phyloP scores from a whole-genome alignment of 2,888 invertebrate genomes.

The Torymus aiolomorphi region DNA sequence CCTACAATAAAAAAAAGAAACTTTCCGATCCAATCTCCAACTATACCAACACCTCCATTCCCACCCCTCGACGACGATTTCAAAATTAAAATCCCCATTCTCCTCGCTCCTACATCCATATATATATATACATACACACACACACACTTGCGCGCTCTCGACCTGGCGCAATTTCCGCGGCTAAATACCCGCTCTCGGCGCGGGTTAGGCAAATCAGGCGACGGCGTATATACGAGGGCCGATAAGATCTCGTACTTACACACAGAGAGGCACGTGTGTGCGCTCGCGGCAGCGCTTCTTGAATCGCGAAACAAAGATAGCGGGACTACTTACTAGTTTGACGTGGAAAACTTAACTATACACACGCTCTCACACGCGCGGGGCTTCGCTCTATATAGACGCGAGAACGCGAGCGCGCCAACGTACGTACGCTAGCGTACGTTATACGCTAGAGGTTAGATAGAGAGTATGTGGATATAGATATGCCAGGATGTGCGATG shows the following conservation, averaged over 20 bases:
- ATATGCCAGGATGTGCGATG: no score
- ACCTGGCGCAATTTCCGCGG: slow-evolving; percentile 46
- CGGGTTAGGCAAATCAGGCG: slow-evolving; percentile 38
- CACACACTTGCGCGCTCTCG: not conserved
- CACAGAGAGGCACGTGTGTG: not conserved
- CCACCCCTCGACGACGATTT: no score
- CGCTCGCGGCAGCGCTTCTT: slow-evolving; percentile 25
- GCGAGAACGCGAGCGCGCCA: not conserved
- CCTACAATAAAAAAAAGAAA: no score
- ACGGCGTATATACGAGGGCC: not conserved
- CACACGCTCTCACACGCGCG: not conserved
- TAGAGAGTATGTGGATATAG: no score
- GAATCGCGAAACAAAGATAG: slow-evolving; percentile 48
- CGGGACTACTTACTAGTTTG: slow-evolving; percentile 35
- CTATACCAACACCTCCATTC: no score
- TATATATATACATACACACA: no score
- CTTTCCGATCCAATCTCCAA: no score
- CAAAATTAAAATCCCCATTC: no score
- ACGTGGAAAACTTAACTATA: slow-evolving; percentile 35
- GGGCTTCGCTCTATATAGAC: not conserved
- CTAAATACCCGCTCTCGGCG: slow-evolving; percentile 35
- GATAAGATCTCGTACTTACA: slow-evolving; percentile 32
- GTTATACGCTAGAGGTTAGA: no score
- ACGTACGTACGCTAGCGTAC: no score
- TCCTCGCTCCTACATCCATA: no score